Evolutionary conservation across 2,797 vertebrate genomes (phyloP), one percentile per base, ranked within the genome.

Genomic region (Phrynocephalus forsythii): DNA sequence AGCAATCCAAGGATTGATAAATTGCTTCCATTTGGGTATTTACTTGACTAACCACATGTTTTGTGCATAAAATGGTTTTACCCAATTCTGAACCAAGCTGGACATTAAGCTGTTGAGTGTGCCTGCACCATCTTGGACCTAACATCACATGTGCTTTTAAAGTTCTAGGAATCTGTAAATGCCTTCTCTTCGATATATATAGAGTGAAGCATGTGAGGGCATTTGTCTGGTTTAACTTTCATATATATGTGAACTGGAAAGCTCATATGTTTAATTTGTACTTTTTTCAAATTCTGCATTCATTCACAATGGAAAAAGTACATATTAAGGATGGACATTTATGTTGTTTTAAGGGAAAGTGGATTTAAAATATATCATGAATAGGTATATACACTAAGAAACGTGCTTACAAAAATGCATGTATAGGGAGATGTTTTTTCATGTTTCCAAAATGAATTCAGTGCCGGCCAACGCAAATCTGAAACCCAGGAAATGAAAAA

Each of bases 11-110:
- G 66, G 33, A 48, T 78, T 77, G 48, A 24, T 69, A 68, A 68
- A 77, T 56, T 76, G n/a, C 48, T 87, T 48, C 69, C 44, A 56
- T 38, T 22, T 44, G 48, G 60, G 82, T 67, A 79, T 88, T 88
- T 18, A 48, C 28, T 30, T 5, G 38, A 79, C 67, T 88, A 60
- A 71, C 44, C 28, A 56, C 63, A n/a, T 69, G 72, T 77, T 28
- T 78, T 81, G 38, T 82, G 60, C 30, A 33, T 87, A 83, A 20
- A 66, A 44, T 68, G 44, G n/a, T 83, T 79, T 83, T 83, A 38
- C 72, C n/a, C 24, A 82, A 33, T 20, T 38, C 22, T 24, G 60
- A 68, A 15, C 5, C 26, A 67, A 63, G 26, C 20, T 6, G 16
- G 13, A 30, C 24, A 38, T 56, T 48, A 78, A 22, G 8, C 48